Evolutionary conservation across 2,113 vertebrate species (phyloP).

Genomic region (Nestor notabilis): DNA sequence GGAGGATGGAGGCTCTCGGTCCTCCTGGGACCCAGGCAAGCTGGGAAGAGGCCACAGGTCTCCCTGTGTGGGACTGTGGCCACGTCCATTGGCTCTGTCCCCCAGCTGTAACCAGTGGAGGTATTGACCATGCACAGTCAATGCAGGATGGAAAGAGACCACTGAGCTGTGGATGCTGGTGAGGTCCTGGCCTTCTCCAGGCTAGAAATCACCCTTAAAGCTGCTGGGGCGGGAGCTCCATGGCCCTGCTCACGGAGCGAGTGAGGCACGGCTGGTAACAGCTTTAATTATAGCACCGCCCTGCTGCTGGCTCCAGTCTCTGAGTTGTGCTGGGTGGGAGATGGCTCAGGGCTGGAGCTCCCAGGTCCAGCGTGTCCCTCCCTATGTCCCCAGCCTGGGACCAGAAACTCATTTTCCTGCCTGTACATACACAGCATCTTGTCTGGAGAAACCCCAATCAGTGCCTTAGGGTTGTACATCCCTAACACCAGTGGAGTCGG

Average conservation of each 20-base stretch:
- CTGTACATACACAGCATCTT: not conserved
- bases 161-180: not conserved
- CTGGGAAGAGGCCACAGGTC: not conserved
- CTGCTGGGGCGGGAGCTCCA: not conserved
- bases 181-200: not conserved
- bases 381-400: not conserved
- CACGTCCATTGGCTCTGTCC: not conserved
- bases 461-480: not conserved
- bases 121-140: not conserved
- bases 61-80: not conserved
- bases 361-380: rapidly evolving
- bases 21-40: not conserved
- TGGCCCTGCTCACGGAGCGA: not conserved
- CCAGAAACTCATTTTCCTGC: not conserved
- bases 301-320: not conserved
- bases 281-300: conserved; percentile 47
- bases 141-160: not conserved
- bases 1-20: not conserved
- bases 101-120: not conserved
- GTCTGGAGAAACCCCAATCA: rapidly evolving
- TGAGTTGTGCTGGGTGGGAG: not conserved
- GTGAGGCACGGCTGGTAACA: not conserved
- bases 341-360: not conserved
- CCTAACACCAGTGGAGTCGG: not conserved
- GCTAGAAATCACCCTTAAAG: not conserved